phyloP scores from a whole-genome alignment of 2,797 vertebrate species.

The Anabas testudineus region DNA sequence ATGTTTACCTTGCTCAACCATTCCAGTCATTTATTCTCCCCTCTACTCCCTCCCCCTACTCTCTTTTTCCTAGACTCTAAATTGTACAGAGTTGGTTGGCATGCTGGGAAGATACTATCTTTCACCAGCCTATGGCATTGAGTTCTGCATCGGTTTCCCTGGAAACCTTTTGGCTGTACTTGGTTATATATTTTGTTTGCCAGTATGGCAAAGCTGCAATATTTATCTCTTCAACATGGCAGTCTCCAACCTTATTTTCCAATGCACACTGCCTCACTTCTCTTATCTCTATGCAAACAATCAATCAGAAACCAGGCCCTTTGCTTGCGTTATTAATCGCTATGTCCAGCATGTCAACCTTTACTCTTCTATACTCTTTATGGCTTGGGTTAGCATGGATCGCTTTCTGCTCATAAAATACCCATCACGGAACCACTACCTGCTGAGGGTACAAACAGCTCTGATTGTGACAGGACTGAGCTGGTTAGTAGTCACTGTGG shows the following conservation, averaged over 20 bases:
- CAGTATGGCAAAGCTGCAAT: conserved; percentile 89
- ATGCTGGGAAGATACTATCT: conserved; percentile 86
- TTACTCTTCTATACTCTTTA: conserved; percentile 93
- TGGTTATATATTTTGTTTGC: conserved; percentile 89
- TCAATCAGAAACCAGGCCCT: background rate
- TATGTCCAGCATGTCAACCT: conserved; percentile 90
- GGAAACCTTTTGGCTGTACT: conserved; percentile 87
- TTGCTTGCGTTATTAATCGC: conserved; percentile 84
- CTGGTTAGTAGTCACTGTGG: conserved; percentile 87
- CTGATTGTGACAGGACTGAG: conserved; percentile 73
- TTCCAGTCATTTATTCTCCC: background rate
- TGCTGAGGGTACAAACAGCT: conserved; percentile 80
- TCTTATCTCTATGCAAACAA: conserved; percentile 82
- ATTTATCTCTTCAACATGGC: conserved; percentile 93
- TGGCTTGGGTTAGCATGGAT: conserved; percentile 88
- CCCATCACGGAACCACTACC: conserved; percentile 83
- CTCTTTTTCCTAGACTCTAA: conserved; percentile 39
- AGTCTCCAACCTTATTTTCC: conserved; percentile 88
- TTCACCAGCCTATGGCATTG: conserved; percentile 83
- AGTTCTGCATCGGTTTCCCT: conserved; percentile 87
- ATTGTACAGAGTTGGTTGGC: conserved; percentile 49
- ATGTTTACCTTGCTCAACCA: background rate
- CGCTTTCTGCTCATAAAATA: conserved; percentile 86
- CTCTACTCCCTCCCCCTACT: background rate
- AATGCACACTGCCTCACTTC: conserved; percentile 90